Evolutionary conservation across 2,113 vertebrate species (phyloP).

Genomic region (Oncorhynchus masou): DNA sequence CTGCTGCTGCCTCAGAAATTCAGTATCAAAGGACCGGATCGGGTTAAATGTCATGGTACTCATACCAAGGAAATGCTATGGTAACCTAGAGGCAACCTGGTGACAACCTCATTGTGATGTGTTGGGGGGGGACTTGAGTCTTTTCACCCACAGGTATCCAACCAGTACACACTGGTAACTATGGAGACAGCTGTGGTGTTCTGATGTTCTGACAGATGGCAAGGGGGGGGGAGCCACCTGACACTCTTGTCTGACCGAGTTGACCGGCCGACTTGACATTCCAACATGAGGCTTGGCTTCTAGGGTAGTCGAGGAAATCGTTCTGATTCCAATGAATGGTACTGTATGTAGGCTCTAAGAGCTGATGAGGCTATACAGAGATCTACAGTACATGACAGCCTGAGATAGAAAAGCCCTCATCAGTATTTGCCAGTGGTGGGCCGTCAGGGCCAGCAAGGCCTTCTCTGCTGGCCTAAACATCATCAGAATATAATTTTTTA

Average conservation of each 20-base stretch:
- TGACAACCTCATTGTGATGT: not conserved
- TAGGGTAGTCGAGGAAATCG: not conserved
- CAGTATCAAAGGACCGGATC: not conserved
- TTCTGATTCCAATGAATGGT: not conserved
- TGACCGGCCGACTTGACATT: conserved; percentile 13
- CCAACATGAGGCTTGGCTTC: not conserved
- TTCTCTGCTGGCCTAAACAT: no score
- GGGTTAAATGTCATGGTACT: not conserved
- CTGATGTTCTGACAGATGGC: conserved; percentile 64
- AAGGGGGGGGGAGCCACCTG: conserved; percentile 6
- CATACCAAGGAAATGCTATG: conserved; percentile 1
- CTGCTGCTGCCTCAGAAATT: conserved; percentile 6
- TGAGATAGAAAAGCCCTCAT: no score
- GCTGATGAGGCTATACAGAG: not conserved
- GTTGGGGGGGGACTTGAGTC: conserved; percentile 10
- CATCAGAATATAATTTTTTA: no score
- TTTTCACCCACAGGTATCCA: conserved; percentile 2
- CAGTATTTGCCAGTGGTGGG: not conserved
- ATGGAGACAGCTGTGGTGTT: conserved; percentile 34
- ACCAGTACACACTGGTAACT: conserved; percentile 40
- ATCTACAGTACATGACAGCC: no score
- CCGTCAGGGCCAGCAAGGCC: no score
- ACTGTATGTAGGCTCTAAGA: not conserved
- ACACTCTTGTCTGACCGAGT: not conserved
- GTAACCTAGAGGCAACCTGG: conserved; percentile 13